A percentile compares a stretch with the other conserved stretches of the same genome.
These are phyloP conservation scores for Amphibalanus amphitrite DNA, from an alignment of 1,140 invertebrate species.

Conservation along the genomic window DNA sequence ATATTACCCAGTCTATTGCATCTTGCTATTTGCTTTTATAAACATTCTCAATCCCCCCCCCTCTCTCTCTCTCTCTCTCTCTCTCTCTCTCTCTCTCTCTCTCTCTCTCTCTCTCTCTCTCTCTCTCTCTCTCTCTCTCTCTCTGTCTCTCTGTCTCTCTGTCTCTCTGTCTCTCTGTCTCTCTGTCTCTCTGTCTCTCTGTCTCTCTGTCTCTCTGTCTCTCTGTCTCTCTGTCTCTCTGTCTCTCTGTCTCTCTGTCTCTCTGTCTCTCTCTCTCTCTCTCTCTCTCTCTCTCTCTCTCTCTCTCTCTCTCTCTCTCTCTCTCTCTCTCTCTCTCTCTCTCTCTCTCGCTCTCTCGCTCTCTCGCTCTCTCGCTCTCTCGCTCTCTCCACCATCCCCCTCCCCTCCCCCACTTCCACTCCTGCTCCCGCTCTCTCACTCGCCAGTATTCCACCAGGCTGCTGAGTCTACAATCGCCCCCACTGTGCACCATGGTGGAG, in stretches of 20 bases:
- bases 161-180: neutral
- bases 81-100: slow-evolving; percentile 8
- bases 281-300: slow-evolving; percentile 5
- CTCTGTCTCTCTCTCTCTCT: slow-evolving; percentile 2
- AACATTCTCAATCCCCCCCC: too few species aligned
- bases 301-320: slow-evolving; percentile 5
- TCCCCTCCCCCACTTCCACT: too few species aligned
- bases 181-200: slow-evolving; percentile 1
- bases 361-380: too few species aligned
- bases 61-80: too few species aligned
- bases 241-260: slow-evolving; percentile 3
- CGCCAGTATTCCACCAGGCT: too few species aligned
- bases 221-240: slow-evolving; percentile 3
- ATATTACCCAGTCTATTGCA: too few species aligned
- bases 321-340: slow-evolving; percentile 3
- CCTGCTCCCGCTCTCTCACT: too few species aligned
- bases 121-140: slow-evolving; percentile 7
- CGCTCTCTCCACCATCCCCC: neutral
- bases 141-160: slow-evolving; percentile 2
- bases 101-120: slow-evolving; percentile 9
- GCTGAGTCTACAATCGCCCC: too few species aligned
- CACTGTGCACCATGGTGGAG: too few species aligned
- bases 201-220: slow-evolving; percentile 5
- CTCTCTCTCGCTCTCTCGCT: too few species aligned
- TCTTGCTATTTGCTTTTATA: too few species aligned